Conservation (phyloP, 2,888 invertebrate genomes). For the Prenolepis imparis region DNA sequence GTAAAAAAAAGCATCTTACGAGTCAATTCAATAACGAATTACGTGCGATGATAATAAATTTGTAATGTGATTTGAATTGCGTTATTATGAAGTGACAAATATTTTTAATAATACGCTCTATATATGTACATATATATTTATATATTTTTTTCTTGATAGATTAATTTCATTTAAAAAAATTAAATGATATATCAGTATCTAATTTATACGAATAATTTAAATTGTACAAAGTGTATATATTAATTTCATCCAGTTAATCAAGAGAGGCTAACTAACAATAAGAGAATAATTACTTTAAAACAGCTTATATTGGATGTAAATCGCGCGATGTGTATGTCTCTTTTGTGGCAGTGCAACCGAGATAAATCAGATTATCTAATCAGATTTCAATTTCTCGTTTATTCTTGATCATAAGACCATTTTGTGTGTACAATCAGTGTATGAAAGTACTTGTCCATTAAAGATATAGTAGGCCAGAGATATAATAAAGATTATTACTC, state of each 20-base stretch:
- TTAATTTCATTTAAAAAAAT: constrained; percentile 32
- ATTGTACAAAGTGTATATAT: constrained; percentile 41
- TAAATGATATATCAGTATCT: background rate
- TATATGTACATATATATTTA: constrained; percentile 17
- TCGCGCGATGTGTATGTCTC: background rate
- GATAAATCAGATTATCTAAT: constrained; percentile 63
- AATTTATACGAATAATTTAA: constrained; percentile 28
- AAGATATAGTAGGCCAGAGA: constrained; percentile 70
- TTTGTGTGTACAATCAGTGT: constrained; percentile 68
- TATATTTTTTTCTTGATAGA: constrained; percentile 22
- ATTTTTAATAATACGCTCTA: constrained; percentile 28
- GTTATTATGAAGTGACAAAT: constrained; percentile 11
- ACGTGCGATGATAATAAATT: constrained; percentile 72
- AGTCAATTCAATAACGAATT: constrained; percentile 71
- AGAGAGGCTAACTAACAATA: background rate
- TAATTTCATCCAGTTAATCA: constrained; percentile 32
- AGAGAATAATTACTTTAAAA: constrained; percentile 30
- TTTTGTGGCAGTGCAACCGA: constrained; percentile 47
- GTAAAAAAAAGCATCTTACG: constrained; percentile 75
- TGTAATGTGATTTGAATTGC: constrained; percentile 66
- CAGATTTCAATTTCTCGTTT: constrained; percentile 62
- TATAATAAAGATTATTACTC: constrained; percentile 68
- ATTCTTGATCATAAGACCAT: constrained; percentile 65
- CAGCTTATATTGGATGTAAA: constrained; percentile 11
- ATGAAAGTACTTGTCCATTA: constrained; percentile 68